Conservation (phyloP, 1,140 invertebrate species). For the Heterodera carotae region DNA sequence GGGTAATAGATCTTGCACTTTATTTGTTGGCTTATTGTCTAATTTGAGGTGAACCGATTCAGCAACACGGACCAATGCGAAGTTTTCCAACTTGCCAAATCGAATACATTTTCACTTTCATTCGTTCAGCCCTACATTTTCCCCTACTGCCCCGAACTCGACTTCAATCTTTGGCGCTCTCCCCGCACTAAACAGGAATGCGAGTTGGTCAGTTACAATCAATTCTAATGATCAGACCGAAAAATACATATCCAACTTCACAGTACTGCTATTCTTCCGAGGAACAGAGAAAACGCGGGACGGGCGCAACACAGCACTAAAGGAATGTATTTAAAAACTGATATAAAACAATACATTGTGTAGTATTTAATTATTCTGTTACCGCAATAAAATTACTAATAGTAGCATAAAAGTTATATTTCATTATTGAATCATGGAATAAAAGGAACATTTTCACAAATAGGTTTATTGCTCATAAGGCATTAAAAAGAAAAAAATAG, state of each 20-base stretch:
- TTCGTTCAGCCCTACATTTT: slow-evolving; percentile 59
- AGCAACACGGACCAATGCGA: slow-evolving; percentile 65
- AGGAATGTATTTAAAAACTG: too few species aligned
- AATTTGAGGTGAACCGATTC: slow-evolving; percentile 59
- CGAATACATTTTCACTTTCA: not conserved
- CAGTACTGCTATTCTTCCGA: slow-evolving; percentile 30
- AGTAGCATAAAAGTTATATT: too few species aligned
- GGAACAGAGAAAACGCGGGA: slow-evolving; percentile 28
- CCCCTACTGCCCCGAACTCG: slow-evolving; percentile 64
- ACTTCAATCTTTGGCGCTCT: slow-evolving; percentile 65
- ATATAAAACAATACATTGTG: too few species aligned
- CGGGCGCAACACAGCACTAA: not conserved
- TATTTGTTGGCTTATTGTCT: slow-evolving; percentile 15
- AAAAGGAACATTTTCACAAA: too few species aligned
- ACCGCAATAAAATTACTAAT: too few species aligned
- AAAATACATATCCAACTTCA: not conserved
- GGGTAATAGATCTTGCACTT: slow-evolving; percentile 45
- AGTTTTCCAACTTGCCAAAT: not conserved
- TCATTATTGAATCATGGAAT: too few species aligned
- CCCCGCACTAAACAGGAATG: slow-evolving; percentile 64
- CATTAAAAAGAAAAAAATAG: too few species aligned
- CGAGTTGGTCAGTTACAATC: slow-evolving; percentile 43
- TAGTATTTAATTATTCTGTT: too few species aligned
- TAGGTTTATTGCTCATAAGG: too few species aligned
- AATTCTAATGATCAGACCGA: not conserved